These are phyloP conservation scores for Patella depressa DNA, from an alignment of 2,888 invertebrate genomes.

Conservation along the genomic window DNA sequence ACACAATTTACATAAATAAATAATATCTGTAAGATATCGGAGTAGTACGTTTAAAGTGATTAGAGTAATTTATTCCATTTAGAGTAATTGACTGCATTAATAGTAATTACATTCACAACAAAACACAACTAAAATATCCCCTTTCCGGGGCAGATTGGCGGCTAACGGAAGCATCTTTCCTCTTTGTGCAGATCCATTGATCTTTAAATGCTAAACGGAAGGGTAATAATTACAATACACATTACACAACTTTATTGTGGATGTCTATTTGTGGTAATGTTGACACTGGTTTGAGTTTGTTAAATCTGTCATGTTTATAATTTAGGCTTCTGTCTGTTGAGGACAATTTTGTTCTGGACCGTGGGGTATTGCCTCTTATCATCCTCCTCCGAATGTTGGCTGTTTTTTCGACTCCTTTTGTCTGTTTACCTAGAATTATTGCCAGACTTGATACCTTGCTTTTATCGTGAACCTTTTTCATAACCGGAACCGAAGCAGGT, in stretches of 20 bases:
- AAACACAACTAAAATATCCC: too few relatives aligned
- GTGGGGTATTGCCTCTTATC: slow-evolving; percentile 19
- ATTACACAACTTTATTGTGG: slow-evolving; percentile 4
- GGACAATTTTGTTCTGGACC: slow-evolving; percentile 19
- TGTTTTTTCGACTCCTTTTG: slow-evolving; percentile 32
- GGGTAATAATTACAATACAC: neutral
- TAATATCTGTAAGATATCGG: too few relatives aligned
- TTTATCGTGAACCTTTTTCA: neutral
- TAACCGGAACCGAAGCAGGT: slow-evolving; percentile 30
- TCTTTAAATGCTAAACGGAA: too few relatives aligned
- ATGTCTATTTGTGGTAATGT: slow-evolving; percentile 3
- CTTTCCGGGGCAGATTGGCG: too few relatives aligned
- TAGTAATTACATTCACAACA: too few relatives aligned
- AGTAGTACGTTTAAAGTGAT: too few relatives aligned
- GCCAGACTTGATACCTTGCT: slow-evolving; percentile 53
- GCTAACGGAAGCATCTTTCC: too few relatives aligned
- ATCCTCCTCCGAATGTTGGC: slow-evolving; percentile 25
- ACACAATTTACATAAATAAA: too few relatives aligned
- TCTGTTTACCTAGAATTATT: slow-evolving; percentile 52
- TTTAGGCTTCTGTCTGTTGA: neutral
- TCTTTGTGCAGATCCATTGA: too few relatives aligned
- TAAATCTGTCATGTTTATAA: neutral
- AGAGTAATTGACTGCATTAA: too few relatives aligned
- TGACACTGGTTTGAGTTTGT: neutral
- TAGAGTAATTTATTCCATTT: too few relatives aligned